phyloP scores from a whole-genome alignment of 2,797 vertebrate species.

The Dermochelys coriacea region DNA sequence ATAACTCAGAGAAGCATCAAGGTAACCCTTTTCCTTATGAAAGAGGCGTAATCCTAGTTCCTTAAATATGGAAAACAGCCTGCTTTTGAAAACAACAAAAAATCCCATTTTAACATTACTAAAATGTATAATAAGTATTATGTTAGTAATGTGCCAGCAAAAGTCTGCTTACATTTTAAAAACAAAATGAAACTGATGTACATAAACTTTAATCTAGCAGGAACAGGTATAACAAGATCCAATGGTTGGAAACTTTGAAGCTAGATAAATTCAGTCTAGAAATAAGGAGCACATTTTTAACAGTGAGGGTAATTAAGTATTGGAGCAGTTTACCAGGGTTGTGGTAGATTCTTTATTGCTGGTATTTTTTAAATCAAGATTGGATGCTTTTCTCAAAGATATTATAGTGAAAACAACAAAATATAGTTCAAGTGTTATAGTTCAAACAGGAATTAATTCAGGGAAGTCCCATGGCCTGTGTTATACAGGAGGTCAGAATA shows the following conservation, averaged over 20 bases:
- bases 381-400: neutral
- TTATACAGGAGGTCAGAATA: neutral
- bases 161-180: neutral
- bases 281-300: neutral
- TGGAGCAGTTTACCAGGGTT: neutral
- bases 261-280: neutral
- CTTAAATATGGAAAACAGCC: neutral
- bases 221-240: neutral
- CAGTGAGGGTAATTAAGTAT: neutral
- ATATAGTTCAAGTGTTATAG: neutral
- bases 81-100: neutral
- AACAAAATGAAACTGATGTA: neutral
- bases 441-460: neutral
- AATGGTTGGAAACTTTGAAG: neutral
- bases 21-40: neutral
- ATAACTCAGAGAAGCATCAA: neutral
- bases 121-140: neutral
- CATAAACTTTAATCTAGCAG: neutral
- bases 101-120: neutral
- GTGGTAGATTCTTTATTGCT: neutral
- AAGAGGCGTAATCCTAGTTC: neutral
- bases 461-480: neutral
- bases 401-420: neutral
- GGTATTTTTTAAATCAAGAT: neutral
- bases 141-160: fast-evolving